Conservation (phyloP, 1,140 invertebrate genomes). For the Ceratina japonica region DNA sequence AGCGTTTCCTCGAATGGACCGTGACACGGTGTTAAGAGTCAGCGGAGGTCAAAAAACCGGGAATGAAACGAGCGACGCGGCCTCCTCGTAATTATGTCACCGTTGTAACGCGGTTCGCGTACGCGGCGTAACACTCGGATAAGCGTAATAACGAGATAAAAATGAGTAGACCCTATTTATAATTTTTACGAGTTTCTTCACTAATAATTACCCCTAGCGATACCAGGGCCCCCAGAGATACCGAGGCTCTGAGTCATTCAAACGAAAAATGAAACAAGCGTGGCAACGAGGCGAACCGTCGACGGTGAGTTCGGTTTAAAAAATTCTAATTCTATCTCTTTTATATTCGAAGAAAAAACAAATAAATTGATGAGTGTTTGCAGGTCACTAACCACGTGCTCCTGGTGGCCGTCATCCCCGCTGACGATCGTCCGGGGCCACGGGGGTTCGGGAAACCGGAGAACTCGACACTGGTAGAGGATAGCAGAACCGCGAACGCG, state of each 20-base stretch:
- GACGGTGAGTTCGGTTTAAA: no score
- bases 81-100: slow-evolving; percentile 41
- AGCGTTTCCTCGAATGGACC: neutral
- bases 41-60: neutral
- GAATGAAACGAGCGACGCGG: neutral
- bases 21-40: neutral
- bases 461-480: slow-evolving; percentile 47
- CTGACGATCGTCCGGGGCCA: slow-evolving; percentile 52
- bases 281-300: neutral
- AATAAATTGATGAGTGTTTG: slow-evolving; percentile 17
- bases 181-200: slow-evolving; percentile 15
- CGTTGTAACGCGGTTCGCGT: slow-evolving; percentile 9
- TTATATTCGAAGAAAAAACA: neutral
- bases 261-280: neutral
- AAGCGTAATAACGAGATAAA: slow-evolving; percentile 41
- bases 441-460: slow-evolving; percentile 33
- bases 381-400: slow-evolving; percentile 75
- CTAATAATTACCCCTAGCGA: neutral
- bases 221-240: neutral
- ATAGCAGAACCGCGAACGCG: slow-evolving; percentile 47
- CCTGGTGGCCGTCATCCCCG: slow-evolving; percentile 69
- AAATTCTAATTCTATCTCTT: neutral
- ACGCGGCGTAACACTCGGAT: slow-evolving; percentile 37
- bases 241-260: neutral
- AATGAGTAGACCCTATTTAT: slow-evolving; percentile 31